These are phyloP conservation scores for Hydrocynus forskahlii DNA, from an alignment of 2,797 vertebrate species.

Conservation along the genomic window DNA sequence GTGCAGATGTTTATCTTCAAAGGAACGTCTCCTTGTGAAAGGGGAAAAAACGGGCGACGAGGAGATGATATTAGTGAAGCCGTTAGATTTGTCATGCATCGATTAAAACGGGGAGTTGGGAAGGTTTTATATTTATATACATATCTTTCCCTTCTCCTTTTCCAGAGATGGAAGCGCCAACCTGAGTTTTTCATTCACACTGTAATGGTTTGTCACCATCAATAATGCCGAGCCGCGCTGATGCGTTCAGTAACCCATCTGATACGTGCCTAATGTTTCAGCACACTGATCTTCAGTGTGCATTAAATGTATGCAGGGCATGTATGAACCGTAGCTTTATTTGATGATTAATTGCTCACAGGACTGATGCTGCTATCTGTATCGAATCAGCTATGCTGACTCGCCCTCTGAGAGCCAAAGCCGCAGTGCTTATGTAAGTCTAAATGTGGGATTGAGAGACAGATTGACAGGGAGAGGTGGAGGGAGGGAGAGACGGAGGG, in stretches of 20 bases:
- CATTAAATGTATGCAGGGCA: constrained; percentile 13
- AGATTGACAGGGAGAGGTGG: not conserved
- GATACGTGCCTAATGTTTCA: constrained; percentile 27
- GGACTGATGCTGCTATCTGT: constrained; percentile 28
- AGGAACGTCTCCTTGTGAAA: constrained; percentile 43
- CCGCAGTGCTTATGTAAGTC: constrained; percentile 7
- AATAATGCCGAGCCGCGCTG: constrained; percentile 26
- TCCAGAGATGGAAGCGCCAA: constrained; percentile 16
- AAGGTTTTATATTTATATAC: not conserved
- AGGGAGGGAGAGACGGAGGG: not conserved
- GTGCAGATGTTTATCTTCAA: constrained; percentile 56
- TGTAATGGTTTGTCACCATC: constrained; percentile 36
- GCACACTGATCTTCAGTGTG: constrained; percentile 12
- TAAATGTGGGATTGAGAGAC: constrained; percentile 31
- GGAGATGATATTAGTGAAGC: constrained; percentile 37
- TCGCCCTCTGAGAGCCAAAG: constrained; percentile 11
- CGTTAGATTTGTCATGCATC: constrained; percentile 46
- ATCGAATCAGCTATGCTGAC: constrained; percentile 20
- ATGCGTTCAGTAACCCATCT: constrained; percentile 9
- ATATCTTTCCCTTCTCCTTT: not conserved
- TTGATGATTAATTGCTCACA: constrained; percentile 31
- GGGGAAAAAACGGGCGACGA: constrained; percentile 17
- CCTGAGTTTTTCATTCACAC: constrained; percentile 16
- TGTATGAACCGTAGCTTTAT: not conserved
- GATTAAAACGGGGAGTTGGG: constrained; percentile 38